phyloP scores from a whole-genome alignment of 2,888 invertebrate genomes.

The Archips xylosteana region DNA sequence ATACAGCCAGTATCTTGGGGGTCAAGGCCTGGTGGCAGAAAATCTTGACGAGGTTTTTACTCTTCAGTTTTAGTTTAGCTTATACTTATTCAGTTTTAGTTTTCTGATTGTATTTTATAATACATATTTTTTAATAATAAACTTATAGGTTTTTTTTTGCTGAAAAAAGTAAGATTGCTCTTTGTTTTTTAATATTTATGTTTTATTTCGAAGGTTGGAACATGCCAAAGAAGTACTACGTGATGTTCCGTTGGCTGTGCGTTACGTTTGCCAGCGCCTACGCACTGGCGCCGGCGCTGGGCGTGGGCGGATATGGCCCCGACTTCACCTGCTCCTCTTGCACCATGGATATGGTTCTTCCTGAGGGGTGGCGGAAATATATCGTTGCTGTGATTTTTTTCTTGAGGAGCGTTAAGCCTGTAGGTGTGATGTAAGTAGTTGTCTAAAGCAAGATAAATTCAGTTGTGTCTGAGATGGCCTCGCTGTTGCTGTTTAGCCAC shows the following conservation, averaged over 20 bases:
- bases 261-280: conserved; percentile 67
- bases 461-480: too few species aligned
- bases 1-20: too few species aligned
- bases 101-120: too few species aligned
- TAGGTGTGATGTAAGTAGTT: conserved; percentile 52
- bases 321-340: conserved; percentile 76
- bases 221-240: conserved; percentile 64
- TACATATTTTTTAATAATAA: too few species aligned
- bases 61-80: too few species aligned
- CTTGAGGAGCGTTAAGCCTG: conserved; percentile 76
- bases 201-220: conserved; percentile 61
- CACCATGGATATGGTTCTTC: conserved; percentile 70
- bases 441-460: neutral
- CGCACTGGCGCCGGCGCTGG: conserved; percentile 68
- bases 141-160: too few species aligned
- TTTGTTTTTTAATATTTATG: neutral
- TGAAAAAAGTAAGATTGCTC: neutral
- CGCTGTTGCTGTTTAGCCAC: too few species aligned
- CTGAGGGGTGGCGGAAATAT: conserved; percentile 61
- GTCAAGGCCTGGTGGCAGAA: too few species aligned
- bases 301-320: conserved; percentile 69
- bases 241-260: conserved; percentile 63
- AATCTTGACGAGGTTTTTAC: too few species aligned
- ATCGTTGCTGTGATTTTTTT: conserved; percentile 62
- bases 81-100: too few species aligned